Percentiles rank a stretch among this genome's conserved stretches.
These are phyloP conservation scores for Atherinosoma microstoma DNA, from an alignment of 2,797 vertebrate species.

Conservation along the genomic window DNA sequence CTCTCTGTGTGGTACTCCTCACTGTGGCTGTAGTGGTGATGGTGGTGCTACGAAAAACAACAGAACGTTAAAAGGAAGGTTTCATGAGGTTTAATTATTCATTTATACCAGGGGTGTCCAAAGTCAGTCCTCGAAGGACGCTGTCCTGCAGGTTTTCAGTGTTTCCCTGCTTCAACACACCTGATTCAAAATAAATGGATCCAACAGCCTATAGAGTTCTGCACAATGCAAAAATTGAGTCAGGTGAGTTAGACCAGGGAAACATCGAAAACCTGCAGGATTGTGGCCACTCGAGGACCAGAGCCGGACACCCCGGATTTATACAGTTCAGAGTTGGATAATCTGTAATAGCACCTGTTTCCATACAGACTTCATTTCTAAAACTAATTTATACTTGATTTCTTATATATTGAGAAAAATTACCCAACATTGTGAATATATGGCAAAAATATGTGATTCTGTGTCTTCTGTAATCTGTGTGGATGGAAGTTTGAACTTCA, in stretches of 20 bases:
- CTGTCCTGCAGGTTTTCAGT: too few relatives aligned
- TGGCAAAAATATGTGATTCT: neutral
- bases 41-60: constrained; percentile 72
- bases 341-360: neutral
- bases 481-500: neutral
- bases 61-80: neutral
- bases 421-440: neutral
- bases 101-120: neutral
- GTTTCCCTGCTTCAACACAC: too few relatives aligned
- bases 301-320: neutral
- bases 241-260: too few relatives aligned
- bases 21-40: constrained; percentile 89
- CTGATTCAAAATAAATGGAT: too few relatives aligned
- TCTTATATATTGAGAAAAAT: neutral
- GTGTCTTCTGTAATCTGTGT: neutral
- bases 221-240: too few relatives aligned
- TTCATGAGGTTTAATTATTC: neutral
- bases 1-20: constrained; percentile 98
- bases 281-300: neutral
- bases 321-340: neutral
- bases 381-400: neutral
- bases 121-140: too few relatives aligned
- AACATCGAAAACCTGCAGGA: neutral
- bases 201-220: too few relatives aligned
- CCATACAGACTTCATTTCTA: neutral